phyloP scores from a whole-genome alignment of 64 coral and sea anemone genomes.

The Astreopora myriophthalma region DNA sequence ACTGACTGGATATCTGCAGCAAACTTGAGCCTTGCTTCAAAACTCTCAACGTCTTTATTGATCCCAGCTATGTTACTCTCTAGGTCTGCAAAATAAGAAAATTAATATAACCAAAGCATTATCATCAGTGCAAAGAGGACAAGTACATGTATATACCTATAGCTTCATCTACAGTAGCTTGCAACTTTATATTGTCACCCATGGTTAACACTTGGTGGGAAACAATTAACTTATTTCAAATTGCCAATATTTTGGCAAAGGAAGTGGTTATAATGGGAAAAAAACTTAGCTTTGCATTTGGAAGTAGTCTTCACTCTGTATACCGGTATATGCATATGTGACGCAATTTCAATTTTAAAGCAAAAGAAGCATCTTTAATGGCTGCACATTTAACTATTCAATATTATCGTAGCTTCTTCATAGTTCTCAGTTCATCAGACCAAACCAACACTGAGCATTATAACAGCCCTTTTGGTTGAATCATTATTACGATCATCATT shows the following conservation, averaged over 20 bases:
- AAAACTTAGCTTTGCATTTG: too few relatives aligned
- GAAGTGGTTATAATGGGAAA: too few relatives aligned
- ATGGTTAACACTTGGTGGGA: too few relatives aligned
- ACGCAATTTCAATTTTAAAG: background rate
- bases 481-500: background rate
- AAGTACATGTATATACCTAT: too few relatives aligned
- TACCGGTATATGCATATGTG: background rate
- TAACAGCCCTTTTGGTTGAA: background rate
- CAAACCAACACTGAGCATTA: background rate
- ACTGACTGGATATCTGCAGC: constrained; percentile 64
- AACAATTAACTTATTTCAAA: too few relatives aligned
- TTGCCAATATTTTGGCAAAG: too few relatives aligned
- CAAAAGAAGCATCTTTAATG: background rate
- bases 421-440: constrained; percentile 46
- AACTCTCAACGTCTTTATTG: constrained; percentile 74
- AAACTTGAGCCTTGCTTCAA: constrained; percentile 67
- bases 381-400: background rate
- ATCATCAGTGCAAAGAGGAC: background rate
- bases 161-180: too few relatives aligned
- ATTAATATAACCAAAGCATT: background rate
- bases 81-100: constrained; percentile 6
- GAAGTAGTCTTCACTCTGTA: too few relatives aligned
- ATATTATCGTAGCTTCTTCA: background rate
- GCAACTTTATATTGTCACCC: too few relatives aligned
- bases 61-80: constrained; percentile 78